phyloP scores from a whole-genome alignment of 1,140 invertebrate species.

The Radopholus similis region DNA sequence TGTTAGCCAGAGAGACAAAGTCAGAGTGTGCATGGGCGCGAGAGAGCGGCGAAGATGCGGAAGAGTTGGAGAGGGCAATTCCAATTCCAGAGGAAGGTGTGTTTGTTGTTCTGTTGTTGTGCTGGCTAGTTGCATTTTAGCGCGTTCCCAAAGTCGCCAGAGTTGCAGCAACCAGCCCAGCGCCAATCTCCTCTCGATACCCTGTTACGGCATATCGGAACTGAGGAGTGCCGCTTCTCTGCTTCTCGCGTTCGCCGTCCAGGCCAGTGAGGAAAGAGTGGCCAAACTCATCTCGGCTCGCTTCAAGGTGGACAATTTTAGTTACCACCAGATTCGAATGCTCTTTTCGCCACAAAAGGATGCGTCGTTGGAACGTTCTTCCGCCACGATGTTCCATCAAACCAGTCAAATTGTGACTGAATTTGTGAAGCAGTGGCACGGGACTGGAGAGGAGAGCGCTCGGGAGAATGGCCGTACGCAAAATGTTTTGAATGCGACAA shows the following conservation, averaged over 20 bases:
- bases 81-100: too few species aligned
- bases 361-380: conserved; percentile 34
- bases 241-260: conserved; percentile 33
- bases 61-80: neutral
- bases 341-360: conserved; percentile 18
- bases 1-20: too few species aligned
- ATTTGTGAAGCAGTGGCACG: conserved; percentile 31
- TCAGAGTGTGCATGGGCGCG: too few species aligned
- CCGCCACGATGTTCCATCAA: conserved; percentile 21
- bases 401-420: conserved; percentile 18
- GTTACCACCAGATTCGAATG: conserved; percentile 1
- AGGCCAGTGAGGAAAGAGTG: conserved; percentile 34
- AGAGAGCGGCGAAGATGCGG: too few species aligned
- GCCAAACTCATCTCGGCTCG: conserved; percentile 29
- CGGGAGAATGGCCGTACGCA: neutral
- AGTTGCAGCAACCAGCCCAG: too few species aligned
- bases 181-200: conserved; percentile 70
- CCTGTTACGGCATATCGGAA: conserved; percentile 32
- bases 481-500: neutral
- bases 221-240: conserved; percentile 16
- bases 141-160: too few species aligned
- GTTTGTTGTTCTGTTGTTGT: too few species aligned
- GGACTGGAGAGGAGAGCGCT: conserved; percentile 1
- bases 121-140: too few species aligned
- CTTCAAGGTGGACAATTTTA: conserved; percentile 38